A percentile compares a stretch with the other conserved stretches of the same genome.
Conservation (phyloP, 2,888 invertebrate species). For the Salticus scenicus region DNA sequence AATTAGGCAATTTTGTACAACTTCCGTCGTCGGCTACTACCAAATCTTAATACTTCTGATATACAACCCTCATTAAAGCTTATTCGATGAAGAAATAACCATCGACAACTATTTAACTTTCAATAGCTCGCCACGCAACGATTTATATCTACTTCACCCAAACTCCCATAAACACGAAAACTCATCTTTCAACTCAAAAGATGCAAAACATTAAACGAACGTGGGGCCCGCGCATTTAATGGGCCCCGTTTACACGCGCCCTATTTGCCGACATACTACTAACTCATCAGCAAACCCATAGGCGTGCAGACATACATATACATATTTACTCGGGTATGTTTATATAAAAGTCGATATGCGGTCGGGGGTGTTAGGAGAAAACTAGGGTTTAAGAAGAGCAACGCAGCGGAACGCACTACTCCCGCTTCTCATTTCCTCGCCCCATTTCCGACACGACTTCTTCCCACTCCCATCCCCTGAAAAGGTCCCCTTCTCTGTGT, state of each 20-base stretch:
- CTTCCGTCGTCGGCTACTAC: neutral
- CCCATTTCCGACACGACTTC: conserved; percentile 54
- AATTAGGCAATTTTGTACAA: conserved; percentile 45
- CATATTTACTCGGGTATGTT: conserved; percentile 25
- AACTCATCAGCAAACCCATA: conserved; percentile 62
- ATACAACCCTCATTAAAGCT: conserved; percentile 45
- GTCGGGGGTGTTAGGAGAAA: conserved; percentile 54
- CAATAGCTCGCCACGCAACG: conserved; percentile 41
- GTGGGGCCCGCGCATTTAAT: conserved; percentile 45
- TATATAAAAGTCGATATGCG: conserved; percentile 45
- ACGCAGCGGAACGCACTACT: conserved; percentile 57
- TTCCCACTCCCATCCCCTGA: neutral
- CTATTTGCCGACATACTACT: conserved; percentile 49
- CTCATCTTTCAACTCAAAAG: conserved; percentile 56
- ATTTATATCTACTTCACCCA: conserved; percentile 45
- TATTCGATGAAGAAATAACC: conserved; percentile 22
- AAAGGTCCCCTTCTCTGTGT: neutral
- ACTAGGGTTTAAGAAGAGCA: conserved; percentile 63
- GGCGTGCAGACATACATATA: conserved; percentile 26
- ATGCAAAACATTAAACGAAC: conserved; percentile 63
- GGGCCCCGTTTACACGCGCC: conserved; percentile 41
- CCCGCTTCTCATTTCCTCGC: conserved; percentile 67
- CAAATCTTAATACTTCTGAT: conserved; percentile 43
- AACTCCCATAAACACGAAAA: conserved; percentile 58
- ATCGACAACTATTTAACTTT: conserved; percentile 62